Evolutionary conservation across 2,888 invertebrate genomes (phyloP).

Genomic region (Eupeodes latifasciatus): DNA sequence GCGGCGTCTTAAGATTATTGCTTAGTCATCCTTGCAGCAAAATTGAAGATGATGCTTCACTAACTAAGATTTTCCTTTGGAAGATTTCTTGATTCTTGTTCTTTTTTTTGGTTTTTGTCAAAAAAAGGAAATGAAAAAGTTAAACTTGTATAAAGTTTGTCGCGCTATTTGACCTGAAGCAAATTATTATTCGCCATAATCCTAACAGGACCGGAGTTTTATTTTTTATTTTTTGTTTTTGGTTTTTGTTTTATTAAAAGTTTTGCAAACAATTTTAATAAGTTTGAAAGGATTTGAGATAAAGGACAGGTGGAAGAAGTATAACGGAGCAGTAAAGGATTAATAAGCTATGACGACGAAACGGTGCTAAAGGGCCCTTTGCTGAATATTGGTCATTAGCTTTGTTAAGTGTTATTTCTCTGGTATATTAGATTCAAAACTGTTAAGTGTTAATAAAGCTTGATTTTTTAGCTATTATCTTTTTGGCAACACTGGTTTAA

Average conservation of each 20-base stretch:
- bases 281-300: conserved; percentile 63
- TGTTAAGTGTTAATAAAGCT: no score
- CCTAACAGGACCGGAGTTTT: conserved; percentile 31
- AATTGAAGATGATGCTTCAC: conserved; percentile 23
- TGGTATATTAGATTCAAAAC: no score
- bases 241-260: conserved; percentile 13
- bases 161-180: conserved; percentile 71
- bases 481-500: no score
- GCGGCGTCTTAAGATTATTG: conserved; percentile 20
- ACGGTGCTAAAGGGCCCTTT: no score
- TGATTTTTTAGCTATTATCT: no score
- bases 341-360: background rate
- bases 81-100: conserved; percentile 22
- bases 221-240: background rate
- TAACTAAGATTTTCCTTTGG: conserved; percentile 18
- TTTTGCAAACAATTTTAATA: conserved; percentile 70
- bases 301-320: background rate
- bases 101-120: background rate
- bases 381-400: no score
- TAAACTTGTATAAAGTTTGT: conserved; percentile 64
- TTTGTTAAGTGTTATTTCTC: no score
- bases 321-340: background rate
- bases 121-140: conserved; percentile 66
- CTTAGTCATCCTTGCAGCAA: conserved; percentile 62
- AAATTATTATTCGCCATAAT: conserved; percentile 41